Evolutionary conservation across 2,888 invertebrate genomes (phyloP).

Genomic region (Caenorhabditis afra): DNA sequence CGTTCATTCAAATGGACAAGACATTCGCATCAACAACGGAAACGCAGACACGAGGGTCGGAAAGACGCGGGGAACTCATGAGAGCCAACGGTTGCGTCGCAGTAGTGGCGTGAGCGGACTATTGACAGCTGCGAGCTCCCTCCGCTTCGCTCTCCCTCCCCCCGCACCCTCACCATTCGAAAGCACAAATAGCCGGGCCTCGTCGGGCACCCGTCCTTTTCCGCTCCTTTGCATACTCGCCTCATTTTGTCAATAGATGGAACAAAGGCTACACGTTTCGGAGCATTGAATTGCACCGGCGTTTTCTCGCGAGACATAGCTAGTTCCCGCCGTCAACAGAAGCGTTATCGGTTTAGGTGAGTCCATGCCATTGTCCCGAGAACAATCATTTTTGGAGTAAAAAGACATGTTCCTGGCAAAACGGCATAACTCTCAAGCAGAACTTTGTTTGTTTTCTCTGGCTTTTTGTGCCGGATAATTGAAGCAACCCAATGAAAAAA

Average conservation of each 20-base stretch:
- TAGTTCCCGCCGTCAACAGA: constrained; percentile 17
- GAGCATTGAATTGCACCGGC: constrained; percentile 51
- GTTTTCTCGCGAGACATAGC: constrained; percentile 22
- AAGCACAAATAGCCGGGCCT: constrained; percentile 31
- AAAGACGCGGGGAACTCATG: constrained; percentile 28
- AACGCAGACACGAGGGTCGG: constrained; percentile 31
- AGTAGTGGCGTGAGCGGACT: constrained; percentile 53
- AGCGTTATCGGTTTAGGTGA: constrained; percentile 26
- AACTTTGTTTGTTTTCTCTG: too few species aligned
- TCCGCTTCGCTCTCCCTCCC: constrained; percentile 12
- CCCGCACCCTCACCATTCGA: constrained; percentile 39
- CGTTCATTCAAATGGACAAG: constrained; percentile 2
- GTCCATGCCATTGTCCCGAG: background rate
- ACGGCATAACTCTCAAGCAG: too few species aligned
- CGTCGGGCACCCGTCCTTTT: constrained; percentile 43
- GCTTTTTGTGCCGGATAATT: too few species aligned
- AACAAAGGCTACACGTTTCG: constrained; percentile 54
- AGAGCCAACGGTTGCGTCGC: constrained; percentile 46
- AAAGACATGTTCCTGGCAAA: too few species aligned
- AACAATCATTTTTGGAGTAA: background rate
- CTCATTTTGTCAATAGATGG: constrained; percentile 56
- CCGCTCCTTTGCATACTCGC: constrained; percentile 12
- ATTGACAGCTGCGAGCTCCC: constrained; percentile 50
- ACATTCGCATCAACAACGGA: constrained; percentile 10
- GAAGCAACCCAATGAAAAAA: too few species aligned